Base-by-base conservation (phyloP, 2,113 vertebrate species). In the Dicaeum eximium region DNA sequence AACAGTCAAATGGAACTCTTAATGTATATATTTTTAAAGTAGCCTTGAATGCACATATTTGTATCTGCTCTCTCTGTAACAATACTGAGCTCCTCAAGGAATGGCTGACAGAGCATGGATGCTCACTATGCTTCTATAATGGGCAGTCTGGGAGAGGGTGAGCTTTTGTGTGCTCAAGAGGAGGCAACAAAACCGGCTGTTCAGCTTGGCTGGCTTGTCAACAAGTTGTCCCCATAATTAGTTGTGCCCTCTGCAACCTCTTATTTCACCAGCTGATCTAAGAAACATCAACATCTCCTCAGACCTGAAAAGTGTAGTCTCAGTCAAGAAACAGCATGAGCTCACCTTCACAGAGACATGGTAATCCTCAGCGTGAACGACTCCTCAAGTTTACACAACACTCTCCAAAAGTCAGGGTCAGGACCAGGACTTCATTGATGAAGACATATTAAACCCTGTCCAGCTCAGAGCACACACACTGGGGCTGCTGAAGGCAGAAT, bases 351-450 rank as follows among this genome's bases (percentile, higher is more conserved):
- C 9, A 54, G 56, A 4, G 4, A 23, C 0, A 2, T 5, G 19
- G 81, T 4, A 24, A 65, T 66, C 66, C 53, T 50, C 16, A 21
- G 57, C 3, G n/a, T 1, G 2, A 61, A 47, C 7, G 44, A 54
- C 35, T 53, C 31, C 37, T 53, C 2, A 0, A 8, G 50, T 11
- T 58, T 9, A n/a, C 65, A 5, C 0, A 0, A 35, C 48, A 8
- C 33, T 28, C 67, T 51, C 54, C 20, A 31, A 53, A 50, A 62
- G 72, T 87, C 2, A 2, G 35, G 80, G 25, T 89, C 80, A 33
- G 71, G 48, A 45, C 1, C 37, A 48, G 77, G 51, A 35, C 23
- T 44, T 73, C 20, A 20, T 7, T 80, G 81, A 90, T 86, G 77
- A 88, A 95, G 91, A 81, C 28, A 7, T 35, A 9, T 51, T 47